A percentile compares a stretch with the other conserved stretches of the same genome.
Conservation (phyloP, 2,888 invertebrate genomes). For the Campoletis raptor region DNA sequence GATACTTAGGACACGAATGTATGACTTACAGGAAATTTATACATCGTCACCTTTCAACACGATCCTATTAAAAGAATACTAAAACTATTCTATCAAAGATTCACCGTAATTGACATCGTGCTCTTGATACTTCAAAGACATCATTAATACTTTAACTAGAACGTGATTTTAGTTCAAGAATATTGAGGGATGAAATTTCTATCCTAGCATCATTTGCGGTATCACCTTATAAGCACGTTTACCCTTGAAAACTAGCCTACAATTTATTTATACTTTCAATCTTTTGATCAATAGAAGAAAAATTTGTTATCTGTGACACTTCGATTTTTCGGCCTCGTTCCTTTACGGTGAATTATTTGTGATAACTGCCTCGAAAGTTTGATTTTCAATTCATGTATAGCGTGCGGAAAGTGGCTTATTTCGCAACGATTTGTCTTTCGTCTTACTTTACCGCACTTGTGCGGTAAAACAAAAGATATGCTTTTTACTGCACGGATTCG, state of each 20-base stretch:
- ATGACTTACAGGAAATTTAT: neutral
- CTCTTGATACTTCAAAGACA: neutral
- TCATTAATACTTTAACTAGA: neutral
- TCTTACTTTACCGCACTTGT: no score
- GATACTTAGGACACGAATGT: neutral
- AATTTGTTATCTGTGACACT: neutral
- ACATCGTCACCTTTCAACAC: neutral
- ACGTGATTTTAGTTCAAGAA: neutral
- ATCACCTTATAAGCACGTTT: neutral
- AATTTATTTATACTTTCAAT: neutral
- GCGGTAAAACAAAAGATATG: no score
- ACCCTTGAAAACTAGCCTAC: neutral
- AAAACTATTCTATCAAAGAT: neutral
- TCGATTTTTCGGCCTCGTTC: neutral
- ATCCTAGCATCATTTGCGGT: neutral
- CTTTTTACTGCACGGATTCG: no score
- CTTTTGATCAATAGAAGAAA: neutral
- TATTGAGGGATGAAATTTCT: neutral
- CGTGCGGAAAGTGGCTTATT: no score
- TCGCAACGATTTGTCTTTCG: no score
- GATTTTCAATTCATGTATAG: no score
- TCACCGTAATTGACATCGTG: neutral
- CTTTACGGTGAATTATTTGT: neutral
- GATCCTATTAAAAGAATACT: neutral
- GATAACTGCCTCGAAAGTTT: no score